phyloP scores from a whole-genome alignment of 2,797 vertebrate genomes.

The Crax fasciolata region DNA sequence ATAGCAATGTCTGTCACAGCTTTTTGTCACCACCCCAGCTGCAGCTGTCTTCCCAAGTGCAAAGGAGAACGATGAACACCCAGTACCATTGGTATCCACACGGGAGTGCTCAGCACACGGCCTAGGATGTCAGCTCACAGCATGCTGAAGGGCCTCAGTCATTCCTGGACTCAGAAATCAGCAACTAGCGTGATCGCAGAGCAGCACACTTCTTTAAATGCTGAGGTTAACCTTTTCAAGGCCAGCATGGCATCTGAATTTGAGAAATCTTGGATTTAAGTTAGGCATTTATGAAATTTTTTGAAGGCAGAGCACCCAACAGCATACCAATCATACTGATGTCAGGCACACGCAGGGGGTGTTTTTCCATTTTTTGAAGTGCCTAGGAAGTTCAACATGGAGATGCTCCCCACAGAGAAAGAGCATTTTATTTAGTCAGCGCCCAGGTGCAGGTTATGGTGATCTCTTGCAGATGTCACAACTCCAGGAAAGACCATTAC shows the following conservation, averaged over 20 bases:
- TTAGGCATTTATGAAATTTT: not conserved
- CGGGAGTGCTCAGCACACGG: constrained; percentile 23
- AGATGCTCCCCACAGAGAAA: not conserved
- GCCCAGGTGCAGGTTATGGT: not conserved
- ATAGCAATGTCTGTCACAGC: not conserved
- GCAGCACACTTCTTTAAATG: not conserved
- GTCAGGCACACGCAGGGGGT: not conserved
- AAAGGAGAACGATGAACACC: not conserved
- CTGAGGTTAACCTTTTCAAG: not conserved
- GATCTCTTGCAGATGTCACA: not conserved
- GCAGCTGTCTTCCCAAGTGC: not conserved
- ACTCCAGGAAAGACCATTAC: not conserved
- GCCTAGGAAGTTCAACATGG: not conserved
- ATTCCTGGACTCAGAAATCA: not conserved
- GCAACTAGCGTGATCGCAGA: not conserved
- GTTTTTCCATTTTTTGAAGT: not conserved
- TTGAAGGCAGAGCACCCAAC: not conserved
- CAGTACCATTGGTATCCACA: not conserved
- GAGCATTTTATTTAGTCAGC: not conserved
- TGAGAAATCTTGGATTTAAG: not conserved
- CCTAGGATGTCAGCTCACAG: not conserved
- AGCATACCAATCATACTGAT: not conserved
- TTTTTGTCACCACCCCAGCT: not conserved
- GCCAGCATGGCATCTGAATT: not conserved
- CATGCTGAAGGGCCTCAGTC: not conserved